phyloP scores from a whole-genome alignment of 2,113 vertebrate species.

The Antechinus flavipes region DNA sequence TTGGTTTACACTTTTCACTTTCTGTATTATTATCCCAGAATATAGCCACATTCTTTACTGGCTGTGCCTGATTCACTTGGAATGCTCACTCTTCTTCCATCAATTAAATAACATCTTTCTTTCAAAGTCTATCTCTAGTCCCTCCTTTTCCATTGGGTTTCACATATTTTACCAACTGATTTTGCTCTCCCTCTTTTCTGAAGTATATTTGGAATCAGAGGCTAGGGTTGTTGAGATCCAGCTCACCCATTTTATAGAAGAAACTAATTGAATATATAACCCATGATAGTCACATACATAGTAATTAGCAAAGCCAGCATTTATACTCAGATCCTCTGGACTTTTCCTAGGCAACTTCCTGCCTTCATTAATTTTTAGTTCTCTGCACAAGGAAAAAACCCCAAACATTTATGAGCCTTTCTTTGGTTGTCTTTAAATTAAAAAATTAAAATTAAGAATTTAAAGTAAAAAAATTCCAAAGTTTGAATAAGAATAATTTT shows the following conservation, averaged over 20 bases:
- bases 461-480: neutral
- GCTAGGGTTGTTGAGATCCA: neutral
- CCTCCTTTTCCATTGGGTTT: neutral
- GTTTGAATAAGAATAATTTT: neutral
- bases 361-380: neutral
- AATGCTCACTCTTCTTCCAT: neutral
- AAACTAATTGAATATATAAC: neutral
- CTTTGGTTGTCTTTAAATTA: neutral
- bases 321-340: neutral
- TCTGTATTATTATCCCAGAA: neutral
- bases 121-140: neutral
- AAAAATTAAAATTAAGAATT: neutral
- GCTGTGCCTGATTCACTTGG: neutral
- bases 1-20: neutral
- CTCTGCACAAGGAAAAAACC: neutral
- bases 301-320: neutral
- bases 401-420: neutral
- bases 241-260: neutral
- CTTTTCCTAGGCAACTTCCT: constrained; percentile 11
- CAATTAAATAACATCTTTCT: neutral
- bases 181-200: neutral
- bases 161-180: neutral
- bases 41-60: neutral
- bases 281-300: neutral
- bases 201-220: neutral